These are phyloP conservation scores for Thera britannica DNA, from an alignment of 2,888 invertebrate species.

Conservation along the genomic window DNA sequence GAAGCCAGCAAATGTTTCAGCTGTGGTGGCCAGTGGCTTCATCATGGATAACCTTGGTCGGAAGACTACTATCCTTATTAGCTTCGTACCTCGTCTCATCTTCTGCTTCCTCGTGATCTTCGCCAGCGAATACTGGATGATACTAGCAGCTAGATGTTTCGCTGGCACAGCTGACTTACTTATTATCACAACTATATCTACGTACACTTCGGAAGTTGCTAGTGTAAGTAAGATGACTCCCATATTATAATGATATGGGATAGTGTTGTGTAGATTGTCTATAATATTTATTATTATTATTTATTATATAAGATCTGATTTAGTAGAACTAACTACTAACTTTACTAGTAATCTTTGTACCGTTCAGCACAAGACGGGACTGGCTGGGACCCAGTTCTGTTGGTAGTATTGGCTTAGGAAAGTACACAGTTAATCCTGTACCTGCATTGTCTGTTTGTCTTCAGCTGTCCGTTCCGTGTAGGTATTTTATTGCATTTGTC, in stretches of 20 bases:
- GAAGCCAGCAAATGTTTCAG: slow-evolving; percentile 1
- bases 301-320: too few relatives aligned
- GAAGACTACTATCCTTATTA: neutral
- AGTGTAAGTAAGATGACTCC: slow-evolving; percentile 6
- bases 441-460: too few relatives aligned
- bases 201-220: slow-evolving; percentile 3
- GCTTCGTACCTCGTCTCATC: slow-evolving; percentile 1
- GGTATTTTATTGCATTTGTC: too few relatives aligned
- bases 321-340: too few relatives aligned
- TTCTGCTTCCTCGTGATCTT: slow-evolving; percentile 3
- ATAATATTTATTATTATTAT: too few relatives aligned
- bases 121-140: slow-evolving; percentile 4
- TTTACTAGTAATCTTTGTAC: too few relatives aligned
- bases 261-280: too few relatives aligned
- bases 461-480: too few relatives aligned
- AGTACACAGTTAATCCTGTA: too few relatives aligned
- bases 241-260: neutral
- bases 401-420: too few relatives aligned
- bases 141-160: neutral
- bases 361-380: too few relatives aligned
- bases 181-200: neutral
- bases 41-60: slow-evolving; percentile 1
- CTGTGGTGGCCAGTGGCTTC: neutral
- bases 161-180: slow-evolving; percentile 1
- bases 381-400: too few relatives aligned